These are phyloP conservation scores for Manduca sexta DNA, from an alignment of 1,140 invertebrate genomes.

Conservation along the genomic window DNA sequence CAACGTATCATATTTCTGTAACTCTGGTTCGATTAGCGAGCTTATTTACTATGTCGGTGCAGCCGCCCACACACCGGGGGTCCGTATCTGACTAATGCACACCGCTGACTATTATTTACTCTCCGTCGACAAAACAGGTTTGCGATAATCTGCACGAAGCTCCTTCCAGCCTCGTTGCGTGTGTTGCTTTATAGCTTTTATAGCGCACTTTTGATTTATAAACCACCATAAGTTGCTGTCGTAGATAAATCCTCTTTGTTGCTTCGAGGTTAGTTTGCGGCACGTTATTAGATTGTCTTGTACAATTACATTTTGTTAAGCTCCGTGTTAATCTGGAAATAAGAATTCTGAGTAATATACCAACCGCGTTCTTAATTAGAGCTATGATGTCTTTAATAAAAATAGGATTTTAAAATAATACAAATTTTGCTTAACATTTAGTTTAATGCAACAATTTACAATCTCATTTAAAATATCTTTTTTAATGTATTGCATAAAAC, in stretches of 20 bases:
- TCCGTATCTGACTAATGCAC: constrained; percentile 59
- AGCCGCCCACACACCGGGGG: constrained; percentile 43
- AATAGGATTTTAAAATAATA: too few species aligned
- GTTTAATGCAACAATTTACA: too few species aligned
- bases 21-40: constrained; percentile 20
- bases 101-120: constrained; percentile 48
- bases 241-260: constrained; percentile 1
- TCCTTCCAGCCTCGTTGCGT: constrained; percentile 9
- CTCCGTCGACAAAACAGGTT: constrained; percentile 39
- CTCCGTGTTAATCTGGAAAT: too few species aligned
- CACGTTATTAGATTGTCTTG: too few species aligned
- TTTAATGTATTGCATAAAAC: too few species aligned
- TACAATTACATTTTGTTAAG: too few species aligned
- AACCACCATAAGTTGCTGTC: constrained; percentile 3
- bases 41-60: constrained; percentile 14
- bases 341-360: too few species aligned
- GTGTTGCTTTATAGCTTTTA: constrained; percentile 27
- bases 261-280: too few species aligned
- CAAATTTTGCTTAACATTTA: too few species aligned
- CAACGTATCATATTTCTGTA: constrained; percentile 1
- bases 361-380: too few species aligned
- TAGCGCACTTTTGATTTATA: constrained; percentile 28
- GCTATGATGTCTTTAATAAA: too few species aligned
- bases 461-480: too few species aligned
- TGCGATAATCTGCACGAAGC: constrained; percentile 47